Evolutionary conservation across 37 sponge, comb jelly and placozoan species (phyloP).

Genomic region (Diacarnus erythraeanus): DNA sequence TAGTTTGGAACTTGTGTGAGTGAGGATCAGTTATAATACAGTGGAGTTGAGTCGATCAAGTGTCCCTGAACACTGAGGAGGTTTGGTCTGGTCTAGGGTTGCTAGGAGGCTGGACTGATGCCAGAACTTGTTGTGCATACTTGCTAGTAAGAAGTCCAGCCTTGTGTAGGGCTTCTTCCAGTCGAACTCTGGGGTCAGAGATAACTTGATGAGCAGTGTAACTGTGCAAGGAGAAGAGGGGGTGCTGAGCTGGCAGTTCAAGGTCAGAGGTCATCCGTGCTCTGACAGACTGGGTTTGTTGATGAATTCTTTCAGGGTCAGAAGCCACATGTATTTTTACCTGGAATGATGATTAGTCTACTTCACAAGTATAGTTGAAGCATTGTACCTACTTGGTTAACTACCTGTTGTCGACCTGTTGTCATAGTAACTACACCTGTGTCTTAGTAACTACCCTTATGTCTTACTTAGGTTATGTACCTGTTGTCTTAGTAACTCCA

Average conservation of each 20-base stretch:
- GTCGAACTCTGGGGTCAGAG: conserved; percentile 72
- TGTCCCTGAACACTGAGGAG: conserved; percentile 68
- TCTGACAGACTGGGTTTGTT: conserved; percentile 32
- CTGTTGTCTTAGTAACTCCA: conserved; percentile 39
- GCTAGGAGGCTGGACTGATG: conserved; percentile 63
- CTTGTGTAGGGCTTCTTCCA: conserved; percentile 76
- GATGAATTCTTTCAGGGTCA: conserved; percentile 48
- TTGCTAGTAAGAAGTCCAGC: conserved; percentile 78
- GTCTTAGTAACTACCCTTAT: too few relatives aligned
- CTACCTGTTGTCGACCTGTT: too few relatives aligned
- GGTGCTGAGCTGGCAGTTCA: conserved; percentile 32
- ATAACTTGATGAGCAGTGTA: conserved; percentile 46
- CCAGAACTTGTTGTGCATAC: conserved; percentile 74
- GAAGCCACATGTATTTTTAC: conserved; percentile 29
- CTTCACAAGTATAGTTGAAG: too few relatives aligned
- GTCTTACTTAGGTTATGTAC: too few relatives aligned
- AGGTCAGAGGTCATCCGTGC: background rate
- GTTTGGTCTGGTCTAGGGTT: conserved; percentile 74
- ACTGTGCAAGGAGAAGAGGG: conserved; percentile 45
- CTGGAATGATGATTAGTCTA: too few relatives aligned
- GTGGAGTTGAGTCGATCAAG: too few relatives aligned
- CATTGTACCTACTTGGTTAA: too few relatives aligned
- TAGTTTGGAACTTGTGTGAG: too few relatives aligned
- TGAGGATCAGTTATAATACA: too few relatives aligned
- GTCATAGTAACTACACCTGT: too few relatives aligned